Conservation (phyloP, 2,888 invertebrate genomes). For the Lepidocyrtinus sp. region DNA sequence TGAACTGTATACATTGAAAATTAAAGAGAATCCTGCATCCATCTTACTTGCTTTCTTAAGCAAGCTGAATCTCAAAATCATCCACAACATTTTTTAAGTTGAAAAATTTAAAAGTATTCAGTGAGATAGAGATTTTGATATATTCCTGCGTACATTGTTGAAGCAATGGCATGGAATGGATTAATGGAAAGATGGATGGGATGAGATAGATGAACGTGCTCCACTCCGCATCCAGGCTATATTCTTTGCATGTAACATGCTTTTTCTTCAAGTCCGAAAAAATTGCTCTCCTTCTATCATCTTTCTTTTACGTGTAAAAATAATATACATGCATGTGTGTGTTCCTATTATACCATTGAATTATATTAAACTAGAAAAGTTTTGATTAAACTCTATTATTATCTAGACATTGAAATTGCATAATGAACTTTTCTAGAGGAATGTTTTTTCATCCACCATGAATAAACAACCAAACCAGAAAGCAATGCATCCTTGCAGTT, state of each 20-base stretch:
- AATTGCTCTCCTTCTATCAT: neutral
- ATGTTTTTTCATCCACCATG: too few species aligned
- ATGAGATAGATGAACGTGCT: conserved; percentile 37
- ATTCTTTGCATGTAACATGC: neutral
- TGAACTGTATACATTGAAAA: conserved; percentile 3
- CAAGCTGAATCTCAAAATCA: neutral
- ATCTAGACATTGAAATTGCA: conserved; percentile 58
- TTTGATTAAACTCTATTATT: conserved; percentile 57
- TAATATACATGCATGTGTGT: conserved; percentile 39
- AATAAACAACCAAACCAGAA: too few species aligned
- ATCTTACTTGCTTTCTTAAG: neutral
- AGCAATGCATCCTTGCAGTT: too few species aligned
- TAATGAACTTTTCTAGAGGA: conserved; percentile 63
- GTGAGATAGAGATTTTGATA: neutral
- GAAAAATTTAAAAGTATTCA: neutral
- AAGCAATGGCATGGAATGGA: conserved; percentile 53
- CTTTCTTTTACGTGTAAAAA: neutral
- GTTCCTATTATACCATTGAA: conserved; percentile 45
- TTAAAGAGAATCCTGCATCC: neutral
- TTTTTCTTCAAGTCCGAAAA: neutral
- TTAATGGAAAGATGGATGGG: conserved; percentile 47
- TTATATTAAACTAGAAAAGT: conserved; percentile 47
- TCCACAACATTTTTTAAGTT: neutral
- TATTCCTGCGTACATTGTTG: conserved; percentile 31
- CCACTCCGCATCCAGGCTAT: conserved; percentile 29